Base-by-base conservation (phyloP, 2,797 vertebrate genomes). In the Sebastes steindachneri region DNA sequence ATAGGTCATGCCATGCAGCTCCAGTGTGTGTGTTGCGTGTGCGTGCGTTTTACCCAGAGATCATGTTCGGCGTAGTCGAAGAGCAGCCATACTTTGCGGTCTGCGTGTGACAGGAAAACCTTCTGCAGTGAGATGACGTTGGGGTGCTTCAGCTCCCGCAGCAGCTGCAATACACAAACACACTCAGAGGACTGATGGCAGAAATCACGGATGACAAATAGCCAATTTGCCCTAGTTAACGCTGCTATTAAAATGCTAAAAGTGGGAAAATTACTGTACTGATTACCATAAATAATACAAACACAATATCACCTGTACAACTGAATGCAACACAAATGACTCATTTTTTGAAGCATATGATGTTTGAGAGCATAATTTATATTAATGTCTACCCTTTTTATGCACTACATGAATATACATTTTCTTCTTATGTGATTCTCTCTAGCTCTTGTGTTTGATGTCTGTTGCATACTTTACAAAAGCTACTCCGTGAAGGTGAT, bases 71-170 rank as follows among this genome's bases (percentile, higher is more conserved):
- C 99, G 58, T 99, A 99, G 95, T 99, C 99, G 90, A 99, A 99
- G 73, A 99, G 97, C 93, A 99, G 97, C 98, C 98, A 99, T 69
- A 99, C 99, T 96, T 99, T 99, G 88, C 99, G 97, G 94, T 99
- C 99, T 71, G 98, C 98, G 26, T 99, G 99, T 78, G 99, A 99
- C 92, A 99, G 96, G 95, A 99, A 99, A 92, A 99, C 98, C 92
- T 99, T 99, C 92, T 99, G 99, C 95, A 99, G 97, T 79, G 99
- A 99, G 96, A 99, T 99, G 90, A 99, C 98, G 79, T 99, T 99
- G 82, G 98, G 99, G 91, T 99, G 99, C 94, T 99, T 99, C 90
- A 99, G 96, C 92, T 99, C 99, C 87, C 98, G 96, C 83, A 99
- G 96, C 94, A 99, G 96, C 99, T 99, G 95, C 77, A 97, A 96